These are phyloP conservation scores for Solenodon paradoxus DNA, from an alignment of 2,113 vertebrate species.

Conservation along the genomic window DNA sequence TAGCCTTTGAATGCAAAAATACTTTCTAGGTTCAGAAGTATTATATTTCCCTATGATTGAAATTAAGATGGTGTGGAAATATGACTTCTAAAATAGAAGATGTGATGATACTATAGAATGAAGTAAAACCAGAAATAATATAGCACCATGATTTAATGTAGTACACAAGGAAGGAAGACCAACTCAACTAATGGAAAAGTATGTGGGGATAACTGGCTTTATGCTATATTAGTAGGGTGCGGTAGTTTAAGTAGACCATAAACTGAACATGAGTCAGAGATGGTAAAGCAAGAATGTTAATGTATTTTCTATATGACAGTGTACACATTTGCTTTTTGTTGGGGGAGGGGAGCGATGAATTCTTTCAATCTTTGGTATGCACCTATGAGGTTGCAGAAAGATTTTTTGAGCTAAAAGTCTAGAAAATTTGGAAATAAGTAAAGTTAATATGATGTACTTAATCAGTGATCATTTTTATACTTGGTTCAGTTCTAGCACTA, in stretches of 20 bases:
- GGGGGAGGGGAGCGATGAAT: background rate
- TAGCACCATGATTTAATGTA: background rate
- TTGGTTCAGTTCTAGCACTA: background rate
- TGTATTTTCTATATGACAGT: background rate
- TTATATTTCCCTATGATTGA: background rate
- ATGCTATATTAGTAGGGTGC: background rate
- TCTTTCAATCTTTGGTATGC: background rate
- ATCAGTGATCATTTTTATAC: background rate
- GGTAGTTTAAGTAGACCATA: background rate
- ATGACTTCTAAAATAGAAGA: background rate
- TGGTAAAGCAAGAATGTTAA: background rate
- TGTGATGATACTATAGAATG: background rate
- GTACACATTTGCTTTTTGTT: background rate
- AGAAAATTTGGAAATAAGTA: background rate
- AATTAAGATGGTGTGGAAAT: background rate
- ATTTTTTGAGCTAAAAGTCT: background rate
- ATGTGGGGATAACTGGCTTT: background rate
- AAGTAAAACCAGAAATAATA: background rate
- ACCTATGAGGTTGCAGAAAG: background rate
- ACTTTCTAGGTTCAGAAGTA: background rate
- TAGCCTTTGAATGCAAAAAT: background rate
- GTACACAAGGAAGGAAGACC: background rate
- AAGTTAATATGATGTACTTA: background rate
- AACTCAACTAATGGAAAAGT: background rate
- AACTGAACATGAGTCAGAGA: background rate